phyloP scores from a whole-genome alignment of 2,113 vertebrate genomes.

The Hucho hucho region DNA sequence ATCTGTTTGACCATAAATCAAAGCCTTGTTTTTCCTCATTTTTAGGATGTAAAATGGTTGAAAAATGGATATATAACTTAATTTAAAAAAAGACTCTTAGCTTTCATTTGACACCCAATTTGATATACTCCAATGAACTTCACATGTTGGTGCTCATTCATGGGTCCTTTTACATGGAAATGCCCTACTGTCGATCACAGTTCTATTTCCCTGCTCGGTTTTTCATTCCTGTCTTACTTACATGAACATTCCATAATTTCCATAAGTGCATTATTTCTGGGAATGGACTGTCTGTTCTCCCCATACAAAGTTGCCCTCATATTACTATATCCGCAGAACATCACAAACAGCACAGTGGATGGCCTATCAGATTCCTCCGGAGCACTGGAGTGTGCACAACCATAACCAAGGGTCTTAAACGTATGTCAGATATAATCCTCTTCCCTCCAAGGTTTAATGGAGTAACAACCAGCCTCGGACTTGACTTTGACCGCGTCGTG shows the following conservation, averaged over 20 bases:
- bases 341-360: constrained; percentile 52
- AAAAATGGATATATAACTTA: no score
- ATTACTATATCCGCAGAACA: constrained; percentile 54
- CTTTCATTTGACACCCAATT: no score
- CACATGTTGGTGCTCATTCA: no score
- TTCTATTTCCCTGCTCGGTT: constrained; percentile 25
- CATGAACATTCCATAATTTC: constrained; percentile 44
- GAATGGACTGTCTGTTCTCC: constrained; percentile 45
- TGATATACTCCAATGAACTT: no score
- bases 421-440: constrained; percentile 63
- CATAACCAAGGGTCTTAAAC: constrained; percentile 48
- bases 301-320: constrained; percentile 48
- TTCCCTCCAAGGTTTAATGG: constrained; percentile 40
- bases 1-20: no score
- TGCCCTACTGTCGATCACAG: no score
- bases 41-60: no score
- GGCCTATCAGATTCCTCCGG: constrained; percentile 56
- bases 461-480: constrained; percentile 31
- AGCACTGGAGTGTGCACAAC: constrained; percentile 59
- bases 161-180: no score
- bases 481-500: constrained; percentile 45
- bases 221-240: constrained; percentile 27
- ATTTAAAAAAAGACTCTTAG: no score
- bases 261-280: constrained; percentile 57
- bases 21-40: no score